These are phyloP conservation scores for Drosophila paulistorum DNA, from an alignment of 1,140 invertebrate species.

Conservation along the genomic window DNA sequence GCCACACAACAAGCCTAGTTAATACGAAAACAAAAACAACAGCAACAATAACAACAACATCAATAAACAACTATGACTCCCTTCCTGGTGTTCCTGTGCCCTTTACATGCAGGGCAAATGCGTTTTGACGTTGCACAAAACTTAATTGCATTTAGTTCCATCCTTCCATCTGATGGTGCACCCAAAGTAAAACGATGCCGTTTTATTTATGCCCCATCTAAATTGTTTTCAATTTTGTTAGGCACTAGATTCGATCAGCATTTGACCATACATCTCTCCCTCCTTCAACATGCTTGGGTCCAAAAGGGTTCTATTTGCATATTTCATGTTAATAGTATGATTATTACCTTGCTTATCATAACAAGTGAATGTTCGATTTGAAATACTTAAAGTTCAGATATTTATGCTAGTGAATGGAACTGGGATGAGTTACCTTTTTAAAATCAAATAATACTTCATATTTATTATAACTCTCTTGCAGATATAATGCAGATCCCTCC, in stretches of 20 bases:
- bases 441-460: too few species aligned
- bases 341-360: not conserved
- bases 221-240: conserved; percentile 12
- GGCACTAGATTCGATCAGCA: conserved; percentile 1
- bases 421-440: too few species aligned
- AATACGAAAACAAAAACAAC: conserved; percentile 58
- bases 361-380: not conserved
- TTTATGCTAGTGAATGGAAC: too few species aligned
- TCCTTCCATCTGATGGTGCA: conserved; percentile 30
- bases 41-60: conserved; percentile 65
- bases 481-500: too few species aligned
- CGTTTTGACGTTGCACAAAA: conserved; percentile 63
- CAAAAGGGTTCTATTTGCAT: not conserved
- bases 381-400: too few species aligned
- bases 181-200: conserved; percentile 12
- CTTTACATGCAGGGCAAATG: conserved; percentile 39
- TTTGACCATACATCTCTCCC: not conserved
- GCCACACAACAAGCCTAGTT: conserved; percentile 49
- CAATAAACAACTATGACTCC: conserved; percentile 63
- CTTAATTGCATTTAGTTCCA: conserved; percentile 71
- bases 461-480: too few species aligned
- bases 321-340: not conserved
- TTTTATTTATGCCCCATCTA: conserved; percentile 6
- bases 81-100: conserved; percentile 25
- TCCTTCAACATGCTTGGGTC: too few species aligned